Percentiles rank a stretch among this genome's conserved stretches.
Evolutionary conservation across 2,113 vertebrate species (phyloP).

Genomic region (Semicossyphus pulcher): DNA sequence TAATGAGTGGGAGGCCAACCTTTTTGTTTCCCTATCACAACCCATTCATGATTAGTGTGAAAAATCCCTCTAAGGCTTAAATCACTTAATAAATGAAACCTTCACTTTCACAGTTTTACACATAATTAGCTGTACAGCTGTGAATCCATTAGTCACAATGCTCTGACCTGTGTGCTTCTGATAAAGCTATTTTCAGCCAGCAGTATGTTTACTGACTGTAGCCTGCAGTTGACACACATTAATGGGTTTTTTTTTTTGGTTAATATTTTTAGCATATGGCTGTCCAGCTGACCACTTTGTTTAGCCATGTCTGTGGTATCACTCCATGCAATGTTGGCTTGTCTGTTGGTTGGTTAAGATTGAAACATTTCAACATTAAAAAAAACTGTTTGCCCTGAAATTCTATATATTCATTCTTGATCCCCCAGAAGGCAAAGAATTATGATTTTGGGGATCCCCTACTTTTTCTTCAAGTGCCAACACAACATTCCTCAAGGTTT

Average conservation of each 20-base stretch:
- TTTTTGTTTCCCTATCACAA: slow-evolving; percentile 18
- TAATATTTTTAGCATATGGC: no score
- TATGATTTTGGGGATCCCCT: neutral
- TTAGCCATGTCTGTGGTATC: no score
- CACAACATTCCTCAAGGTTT: no score
- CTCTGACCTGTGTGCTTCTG: slow-evolving; percentile 4
- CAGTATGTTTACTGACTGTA: neutral
- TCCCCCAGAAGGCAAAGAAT: neutral
- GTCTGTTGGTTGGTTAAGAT: neutral
- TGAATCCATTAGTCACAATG: neutral
- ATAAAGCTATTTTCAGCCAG: slow-evolving; percentile 5
- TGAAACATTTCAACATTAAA: neutral
- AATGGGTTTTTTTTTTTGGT: neutral
- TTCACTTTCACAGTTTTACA: slow-evolving; percentile 37
- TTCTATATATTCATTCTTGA: neutral
- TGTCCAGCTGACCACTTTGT: no score
- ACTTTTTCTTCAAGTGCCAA: no score
- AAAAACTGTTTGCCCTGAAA: neutral
- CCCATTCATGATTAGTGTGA: slow-evolving; percentile 3
- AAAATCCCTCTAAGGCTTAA: neutral
- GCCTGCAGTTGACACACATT: neutral
- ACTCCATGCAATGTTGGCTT: neutral
- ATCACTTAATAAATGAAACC: neutral
- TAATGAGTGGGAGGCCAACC: slow-evolving; percentile 41
- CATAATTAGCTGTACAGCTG: slow-evolving; percentile 9